phyloP scores from a whole-genome alignment of 2,797 vertebrate genomes.

The Xyrichtys novacula region DNA sequence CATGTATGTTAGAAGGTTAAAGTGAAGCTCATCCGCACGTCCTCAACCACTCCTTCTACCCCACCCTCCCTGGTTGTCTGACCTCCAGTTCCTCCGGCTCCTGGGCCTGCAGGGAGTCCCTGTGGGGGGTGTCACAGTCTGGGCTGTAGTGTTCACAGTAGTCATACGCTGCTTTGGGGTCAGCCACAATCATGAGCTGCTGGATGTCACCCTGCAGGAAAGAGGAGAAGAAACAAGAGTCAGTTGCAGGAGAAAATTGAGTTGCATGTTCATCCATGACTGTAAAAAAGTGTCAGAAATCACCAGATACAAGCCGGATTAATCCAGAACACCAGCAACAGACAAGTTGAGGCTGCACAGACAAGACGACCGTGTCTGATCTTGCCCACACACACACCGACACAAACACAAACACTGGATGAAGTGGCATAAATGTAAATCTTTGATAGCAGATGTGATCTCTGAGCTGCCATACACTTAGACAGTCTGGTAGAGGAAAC shows the following conservation, averaged over 20 bases:
- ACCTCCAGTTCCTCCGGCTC: slow-evolving; percentile 92
- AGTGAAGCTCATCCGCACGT: neutral
- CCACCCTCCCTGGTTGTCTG: slow-evolving; percentile 53
- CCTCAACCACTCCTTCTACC: slow-evolving; percentile 1
- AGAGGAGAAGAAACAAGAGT: slow-evolving; percentile 19
- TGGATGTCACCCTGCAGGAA: slow-evolving; percentile 94
- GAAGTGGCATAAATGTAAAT: slow-evolving; percentile 45
- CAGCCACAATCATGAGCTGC: slow-evolving; percentile 92
- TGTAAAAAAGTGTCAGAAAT: slow-evolving; percentile 6
- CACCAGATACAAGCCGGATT: neutral
- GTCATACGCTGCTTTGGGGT: slow-evolving; percentile 94
- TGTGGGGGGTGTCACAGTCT: slow-evolving; percentile 93
- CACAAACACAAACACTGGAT: slow-evolving; percentile 4
- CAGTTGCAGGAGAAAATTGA: neutral
- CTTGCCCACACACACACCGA: slow-evolving; percentile 25
- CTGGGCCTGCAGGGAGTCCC: slow-evolving; percentile 91
- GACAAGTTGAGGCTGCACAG: slow-evolving; percentile 19
- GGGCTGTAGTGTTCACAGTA: slow-evolving; percentile 98
- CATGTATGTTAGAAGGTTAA: neutral
- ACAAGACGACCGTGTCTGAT: slow-evolving; percentile 40
- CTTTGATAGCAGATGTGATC: slow-evolving; percentile 55
- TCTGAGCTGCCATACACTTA: slow-evolving; percentile 42
- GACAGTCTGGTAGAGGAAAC: slow-evolving; percentile 52
- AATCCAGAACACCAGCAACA: slow-evolving; percentile 6
- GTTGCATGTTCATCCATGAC: neutral